phyloP scores from a whole-genome alignment of 2,888 invertebrate genomes.

The Invenusta paracnida region DNA sequence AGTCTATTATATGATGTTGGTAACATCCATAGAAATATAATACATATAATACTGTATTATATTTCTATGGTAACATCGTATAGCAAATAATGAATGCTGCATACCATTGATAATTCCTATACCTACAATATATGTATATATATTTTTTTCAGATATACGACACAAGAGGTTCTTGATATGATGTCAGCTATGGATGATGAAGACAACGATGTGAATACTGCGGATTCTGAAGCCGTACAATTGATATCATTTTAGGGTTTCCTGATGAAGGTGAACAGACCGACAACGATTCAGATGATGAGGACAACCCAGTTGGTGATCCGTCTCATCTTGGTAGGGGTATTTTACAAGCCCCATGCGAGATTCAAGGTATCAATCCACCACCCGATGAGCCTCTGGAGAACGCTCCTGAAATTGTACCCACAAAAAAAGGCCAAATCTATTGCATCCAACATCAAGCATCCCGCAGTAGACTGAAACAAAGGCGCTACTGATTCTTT shows the following conservation, averaged over 20 bases:
- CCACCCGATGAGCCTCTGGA: neutral
- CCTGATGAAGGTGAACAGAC: neutral
- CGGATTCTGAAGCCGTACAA: neutral
- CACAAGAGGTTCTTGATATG: neutral
- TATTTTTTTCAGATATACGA: neutral
- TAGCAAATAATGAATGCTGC: neutral
- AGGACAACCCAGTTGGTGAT: neutral
- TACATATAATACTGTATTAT: too few species aligned
- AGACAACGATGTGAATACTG: neutral
- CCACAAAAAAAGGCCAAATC: neutral
- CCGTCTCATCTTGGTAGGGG: constrained; percentile 1
- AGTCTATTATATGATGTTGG: too few species aligned
- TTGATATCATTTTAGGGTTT: neutral
- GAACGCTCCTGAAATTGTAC: neutral
- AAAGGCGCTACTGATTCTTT: neutral
- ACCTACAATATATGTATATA: neutral
- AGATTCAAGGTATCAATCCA: constrained; percentile 21
- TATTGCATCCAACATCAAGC: neutral
- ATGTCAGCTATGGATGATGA: neutral
- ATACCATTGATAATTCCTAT: neutral
- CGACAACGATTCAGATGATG: neutral
- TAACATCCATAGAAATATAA: too few species aligned
- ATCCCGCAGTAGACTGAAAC: neutral
- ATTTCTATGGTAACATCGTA: too few species aligned
- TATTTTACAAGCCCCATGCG: neutral